Percentiles rank a stretch among this genome's conserved stretches.
Conservation (phyloP, 2,888 invertebrate species). For the Xiphydria camelus region DNA sequence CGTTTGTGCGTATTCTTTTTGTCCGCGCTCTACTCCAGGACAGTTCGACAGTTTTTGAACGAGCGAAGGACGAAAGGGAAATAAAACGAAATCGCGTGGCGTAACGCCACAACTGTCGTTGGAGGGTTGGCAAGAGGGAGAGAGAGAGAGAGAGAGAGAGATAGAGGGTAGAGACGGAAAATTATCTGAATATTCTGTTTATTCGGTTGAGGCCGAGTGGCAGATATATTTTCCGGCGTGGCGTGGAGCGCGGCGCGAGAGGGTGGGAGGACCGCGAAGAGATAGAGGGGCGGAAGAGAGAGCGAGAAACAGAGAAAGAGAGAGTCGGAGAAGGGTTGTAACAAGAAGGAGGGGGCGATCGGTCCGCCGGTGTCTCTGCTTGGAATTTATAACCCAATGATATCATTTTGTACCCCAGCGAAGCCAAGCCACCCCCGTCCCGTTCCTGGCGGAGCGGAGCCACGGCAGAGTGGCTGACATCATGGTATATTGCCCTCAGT, state of each 20-base stretch:
- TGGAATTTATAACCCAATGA: conserved; percentile 57
- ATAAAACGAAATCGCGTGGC: conserved; percentile 23
- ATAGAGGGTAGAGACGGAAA: conserved; percentile 33
- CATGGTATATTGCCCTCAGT: conserved; percentile 56
- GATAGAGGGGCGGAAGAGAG: conserved; percentile 26
- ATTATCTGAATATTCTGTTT: conserved; percentile 55
- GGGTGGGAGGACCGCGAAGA: conserved; percentile 11
- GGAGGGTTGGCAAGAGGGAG: conserved; percentile 8
- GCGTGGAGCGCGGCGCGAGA: conserved; percentile 23
- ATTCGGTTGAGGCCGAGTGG: conserved; percentile 45
- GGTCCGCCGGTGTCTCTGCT: conserved; percentile 52
- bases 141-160: conserved; percentile 14
- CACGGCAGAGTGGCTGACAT: conserved; percentile 52
- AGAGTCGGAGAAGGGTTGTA: conserved; percentile 23
- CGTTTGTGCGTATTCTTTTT: too few species aligned
- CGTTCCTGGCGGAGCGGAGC: conserved; percentile 38
- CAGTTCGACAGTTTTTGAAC: conserved; percentile 8
- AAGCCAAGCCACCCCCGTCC: conserved; percentile 49
- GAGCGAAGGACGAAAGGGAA: conserved; percentile 9
- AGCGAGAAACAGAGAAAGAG: conserved; percentile 43
- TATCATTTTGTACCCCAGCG: conserved; percentile 55
- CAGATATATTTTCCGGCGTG: conserved; percentile 45
- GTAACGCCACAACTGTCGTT: conserved; percentile 20
- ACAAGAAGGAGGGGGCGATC: conserved; percentile 40
- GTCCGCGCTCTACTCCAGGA: too few species aligned